Percentiles rank a stretch among this genome's conserved stretches.
These are phyloP conservation scores for Caerostris extrusa DNA, from an alignment of 1,140 invertebrate genomes.

Conservation along the genomic window DNA sequence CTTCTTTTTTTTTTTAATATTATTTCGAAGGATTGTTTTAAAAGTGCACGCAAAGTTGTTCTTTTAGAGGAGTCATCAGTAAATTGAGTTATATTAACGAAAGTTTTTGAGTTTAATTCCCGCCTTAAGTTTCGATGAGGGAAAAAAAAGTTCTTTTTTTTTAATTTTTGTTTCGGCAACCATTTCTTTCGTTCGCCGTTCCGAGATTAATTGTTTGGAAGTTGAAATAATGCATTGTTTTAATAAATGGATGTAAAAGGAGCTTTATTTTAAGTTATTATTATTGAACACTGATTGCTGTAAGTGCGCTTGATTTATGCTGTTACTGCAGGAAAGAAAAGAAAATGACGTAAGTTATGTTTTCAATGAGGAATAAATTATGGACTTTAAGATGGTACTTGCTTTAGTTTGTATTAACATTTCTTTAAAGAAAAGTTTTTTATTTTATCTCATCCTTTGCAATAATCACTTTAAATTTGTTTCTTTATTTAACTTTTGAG, in stretches of 20 bases:
- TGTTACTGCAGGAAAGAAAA: neutral
- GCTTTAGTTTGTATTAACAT: neutral
- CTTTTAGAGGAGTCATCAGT: slow-evolving; percentile 39
- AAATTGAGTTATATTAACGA: slow-evolving; percentile 72
- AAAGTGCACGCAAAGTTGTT: slow-evolving; percentile 66
- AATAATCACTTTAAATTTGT: no score
- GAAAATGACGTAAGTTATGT: neutral
- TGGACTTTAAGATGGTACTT: neutral
- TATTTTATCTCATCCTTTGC: no score
- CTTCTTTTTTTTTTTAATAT: neutral
- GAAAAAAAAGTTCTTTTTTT: slow-evolving; percentile 25
- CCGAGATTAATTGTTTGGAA: slow-evolving; percentile 71
- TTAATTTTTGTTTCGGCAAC: neutral
- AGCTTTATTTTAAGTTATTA: slow-evolving; percentile 61
- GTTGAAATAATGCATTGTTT: slow-evolving; percentile 31
- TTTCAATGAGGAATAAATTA: neutral
- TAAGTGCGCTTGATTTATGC: slow-evolving; percentile 58
- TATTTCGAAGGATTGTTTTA: slow-evolving; percentile 66
- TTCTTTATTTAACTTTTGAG: no score
- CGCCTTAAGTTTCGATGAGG: slow-evolving; percentile 38
- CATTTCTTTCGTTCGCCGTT: neutral
- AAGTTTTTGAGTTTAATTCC: slow-evolving; percentile 72
- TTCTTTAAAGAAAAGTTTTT: no score
- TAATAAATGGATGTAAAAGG: slow-evolving; percentile 55
- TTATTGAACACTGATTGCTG: slow-evolving; percentile 55